Conservation (phyloP, 2,113 vertebrate genomes). For the Dasyprocta punctata region DNA sequence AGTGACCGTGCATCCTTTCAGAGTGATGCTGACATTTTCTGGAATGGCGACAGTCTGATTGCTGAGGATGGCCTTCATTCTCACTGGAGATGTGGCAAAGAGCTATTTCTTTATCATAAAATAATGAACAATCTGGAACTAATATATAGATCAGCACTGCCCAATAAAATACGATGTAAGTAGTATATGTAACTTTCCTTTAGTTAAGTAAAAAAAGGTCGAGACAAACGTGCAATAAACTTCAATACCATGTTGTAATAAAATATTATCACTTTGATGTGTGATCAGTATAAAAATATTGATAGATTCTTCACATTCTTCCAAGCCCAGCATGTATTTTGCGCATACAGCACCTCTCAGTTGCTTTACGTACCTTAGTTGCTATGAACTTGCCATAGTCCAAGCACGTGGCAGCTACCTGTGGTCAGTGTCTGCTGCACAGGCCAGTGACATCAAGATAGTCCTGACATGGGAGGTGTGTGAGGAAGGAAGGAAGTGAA, state of each 20-base stretch:
- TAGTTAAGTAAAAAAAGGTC: background rate
- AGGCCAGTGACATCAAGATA: background rate
- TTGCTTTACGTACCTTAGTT: too few species aligned
- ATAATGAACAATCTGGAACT: background rate
- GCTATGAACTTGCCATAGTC: background rate
- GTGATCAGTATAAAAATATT: background rate
- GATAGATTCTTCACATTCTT: background rate
- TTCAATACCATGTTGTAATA: constrained; percentile 1
- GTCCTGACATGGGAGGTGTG: background rate
- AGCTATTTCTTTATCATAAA: background rate
- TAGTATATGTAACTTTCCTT: background rate
- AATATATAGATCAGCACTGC: background rate
- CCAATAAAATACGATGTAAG: background rate
- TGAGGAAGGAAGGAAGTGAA: background rate
- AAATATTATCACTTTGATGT: background rate
- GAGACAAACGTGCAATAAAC: background rate
- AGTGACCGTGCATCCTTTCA: background rate
- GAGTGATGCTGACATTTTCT: background rate
- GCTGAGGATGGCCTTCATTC: background rate
- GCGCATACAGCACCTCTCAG: background rate
- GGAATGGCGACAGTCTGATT: background rate
- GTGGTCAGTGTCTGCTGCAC: background rate
- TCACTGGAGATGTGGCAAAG: background rate
- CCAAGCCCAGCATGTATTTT: background rate
- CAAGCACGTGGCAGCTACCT: background rate